Percentiles rank a stretch among this genome's conserved stretches.
Conservation (phyloP, 2,888 invertebrate genomes). For the Tortricodes alternella region DNA sequence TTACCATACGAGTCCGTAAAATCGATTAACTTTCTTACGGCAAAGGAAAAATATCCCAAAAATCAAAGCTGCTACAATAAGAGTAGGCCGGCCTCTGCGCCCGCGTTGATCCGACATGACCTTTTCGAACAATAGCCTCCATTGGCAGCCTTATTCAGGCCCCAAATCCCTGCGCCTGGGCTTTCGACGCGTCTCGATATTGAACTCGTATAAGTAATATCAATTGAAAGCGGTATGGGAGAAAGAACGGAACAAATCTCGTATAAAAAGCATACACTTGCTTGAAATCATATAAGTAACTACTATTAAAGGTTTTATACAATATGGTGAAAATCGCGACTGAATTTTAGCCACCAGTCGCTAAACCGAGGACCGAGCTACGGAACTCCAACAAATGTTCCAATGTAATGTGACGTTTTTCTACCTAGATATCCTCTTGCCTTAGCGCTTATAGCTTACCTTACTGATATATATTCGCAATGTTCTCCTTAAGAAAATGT, state of each 20-base stretch:
- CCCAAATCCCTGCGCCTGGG: slow-evolving; percentile 43
- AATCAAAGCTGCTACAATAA: background rate
- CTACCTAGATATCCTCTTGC: too few relatives aligned
- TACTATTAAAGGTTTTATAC: too few relatives aligned
- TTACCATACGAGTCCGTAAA: background rate
- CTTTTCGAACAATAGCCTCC: slow-evolving; percentile 60
- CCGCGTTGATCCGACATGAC: slow-evolving; percentile 45
- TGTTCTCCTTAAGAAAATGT: too few relatives aligned
- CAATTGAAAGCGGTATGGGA: background rate
- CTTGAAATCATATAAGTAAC: too few relatives aligned
- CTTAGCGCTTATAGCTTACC: too few relatives aligned
- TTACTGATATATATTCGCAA: too few relatives aligned
- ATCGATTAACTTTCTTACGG: background rate
- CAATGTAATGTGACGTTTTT: too few relatives aligned
- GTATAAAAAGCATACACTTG: too few relatives aligned
- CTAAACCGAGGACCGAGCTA: too few relatives aligned
- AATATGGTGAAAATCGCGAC: too few relatives aligned
- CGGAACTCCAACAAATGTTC: too few relatives aligned
- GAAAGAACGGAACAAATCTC: background rate
- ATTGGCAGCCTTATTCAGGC: slow-evolving; percentile 56
- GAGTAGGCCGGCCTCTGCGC: slow-evolving; percentile 25
- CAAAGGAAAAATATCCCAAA: background rate
- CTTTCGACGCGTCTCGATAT: slow-evolving; percentile 56
- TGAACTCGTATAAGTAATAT: slow-evolving; percentile 6
- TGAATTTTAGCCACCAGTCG: too few relatives aligned